These are phyloP conservation scores for Canis aureus DNA, from an alignment of 2,113 vertebrate species.

Conservation along the genomic window DNA sequence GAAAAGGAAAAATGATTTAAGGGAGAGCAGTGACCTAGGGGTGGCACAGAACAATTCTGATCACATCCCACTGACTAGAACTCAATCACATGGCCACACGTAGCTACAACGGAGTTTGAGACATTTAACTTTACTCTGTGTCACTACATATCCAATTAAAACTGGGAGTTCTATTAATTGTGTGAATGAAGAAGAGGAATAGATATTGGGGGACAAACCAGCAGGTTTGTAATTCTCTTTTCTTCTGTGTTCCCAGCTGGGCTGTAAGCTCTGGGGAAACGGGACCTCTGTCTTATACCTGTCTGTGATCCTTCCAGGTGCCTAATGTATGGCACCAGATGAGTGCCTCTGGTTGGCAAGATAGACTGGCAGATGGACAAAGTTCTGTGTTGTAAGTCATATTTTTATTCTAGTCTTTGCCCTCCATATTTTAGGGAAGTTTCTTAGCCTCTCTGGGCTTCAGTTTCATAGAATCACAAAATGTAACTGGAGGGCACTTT, in stretches of 20 bases:
- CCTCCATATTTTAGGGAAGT: background rate
- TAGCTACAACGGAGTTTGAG: background rate
- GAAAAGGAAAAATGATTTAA: background rate
- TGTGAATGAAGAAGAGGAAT: background rate
- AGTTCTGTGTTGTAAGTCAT: background rate
- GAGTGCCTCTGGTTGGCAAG: background rate
- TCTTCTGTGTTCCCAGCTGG: background rate
- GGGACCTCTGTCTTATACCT: background rate
- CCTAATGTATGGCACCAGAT: background rate
- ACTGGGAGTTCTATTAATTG: background rate
- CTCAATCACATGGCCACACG: background rate
- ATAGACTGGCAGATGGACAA: background rate
- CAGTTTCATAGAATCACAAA: background rate
- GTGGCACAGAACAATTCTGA: background rate
- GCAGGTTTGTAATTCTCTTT: background rate
- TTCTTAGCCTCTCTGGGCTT: conserved; percentile 25
- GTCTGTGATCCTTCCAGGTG: background rate
- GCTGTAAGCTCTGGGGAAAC: background rate
- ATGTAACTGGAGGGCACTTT: background rate
- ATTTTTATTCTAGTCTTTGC: background rate
- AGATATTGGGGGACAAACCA: background rate
- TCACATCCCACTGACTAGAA: background rate
- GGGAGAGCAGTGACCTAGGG: background rate
- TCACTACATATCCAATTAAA: background rate
- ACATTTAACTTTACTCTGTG: background rate